Base-by-base conservation (phyloP, 2,888 invertebrate species). In the Leptothorax acervorum region DNA sequence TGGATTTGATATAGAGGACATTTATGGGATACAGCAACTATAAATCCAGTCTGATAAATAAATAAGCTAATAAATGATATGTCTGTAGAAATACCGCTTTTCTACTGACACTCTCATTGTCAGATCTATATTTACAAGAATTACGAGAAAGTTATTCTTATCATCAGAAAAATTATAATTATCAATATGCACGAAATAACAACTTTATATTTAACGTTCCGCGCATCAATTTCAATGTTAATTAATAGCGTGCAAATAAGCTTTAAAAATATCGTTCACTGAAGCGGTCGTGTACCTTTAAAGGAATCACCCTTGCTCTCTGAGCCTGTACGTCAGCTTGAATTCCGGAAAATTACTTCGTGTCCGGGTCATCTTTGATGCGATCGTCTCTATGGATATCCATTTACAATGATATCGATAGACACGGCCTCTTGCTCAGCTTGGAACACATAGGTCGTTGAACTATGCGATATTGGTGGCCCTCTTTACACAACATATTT, bases 351-450 rank as follows among this genome's bases (percentile, higher is more conserved):
- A 81, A 81, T 81, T 81, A 81, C 79, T 60, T 81, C 60, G 35
- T 74, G 75, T 75, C 35, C 48, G 76, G 76, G 79, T 81, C 75
- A 81, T 81, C 75, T 81, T 81, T 81, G 79, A 81, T 81, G 79
- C 75, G 75, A 81, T 81, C 79, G 57, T 60, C 79, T 81, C 60
- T 74, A 81, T 81, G 79, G 75, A 74, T 74, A 81, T 79, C 57
- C 79, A 74, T 81, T 81, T 74, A 81, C 79, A 81, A 81, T 60
- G 76, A 81, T 74, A 81, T 81, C 60, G 75, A 75, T 74, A 75
- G 75, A 74, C 39, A 75, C 48, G 60, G 60, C 42, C 71, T 78
- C 78, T 57, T 74, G 79, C 79, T 74, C 48, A 48, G 45, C 45
- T 57, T 8, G 48, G 48, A 74, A 75, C 53, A 60, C 11, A 70